These are phyloP conservation scores for Cyclura pinguis DNA, from an alignment of 2,797 vertebrate species.

Conservation along the genomic window DNA sequence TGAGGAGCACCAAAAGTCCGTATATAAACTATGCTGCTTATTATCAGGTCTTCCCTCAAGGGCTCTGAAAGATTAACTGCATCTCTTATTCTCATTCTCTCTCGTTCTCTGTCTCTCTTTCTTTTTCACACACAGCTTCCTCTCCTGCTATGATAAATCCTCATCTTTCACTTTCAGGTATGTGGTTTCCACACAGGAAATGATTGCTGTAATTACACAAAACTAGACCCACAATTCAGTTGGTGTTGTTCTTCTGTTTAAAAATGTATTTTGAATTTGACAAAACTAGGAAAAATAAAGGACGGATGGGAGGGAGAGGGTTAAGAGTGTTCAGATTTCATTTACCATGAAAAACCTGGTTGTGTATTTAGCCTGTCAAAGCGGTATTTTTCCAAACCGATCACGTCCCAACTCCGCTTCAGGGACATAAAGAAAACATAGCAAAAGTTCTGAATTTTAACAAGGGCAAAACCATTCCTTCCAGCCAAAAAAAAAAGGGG, in stretches of 20 bases:
- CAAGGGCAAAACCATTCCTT: slow-evolving; percentile 38
- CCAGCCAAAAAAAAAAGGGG: not conserved
- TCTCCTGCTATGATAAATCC: slow-evolving; percentile 4
- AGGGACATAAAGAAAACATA: slow-evolving; percentile 48
- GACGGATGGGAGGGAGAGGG: slow-evolving; percentile 42
- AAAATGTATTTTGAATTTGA: slow-evolving; percentile 70
- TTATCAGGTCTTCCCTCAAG: slow-evolving; percentile 68
- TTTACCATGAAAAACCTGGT: slow-evolving; percentile 60
- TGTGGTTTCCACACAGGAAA: slow-evolving; percentile 74
- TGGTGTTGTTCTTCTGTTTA: slow-evolving; percentile 21
- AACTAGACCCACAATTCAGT: slow-evolving; percentile 67
- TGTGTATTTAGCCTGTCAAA: slow-evolving; percentile 69
- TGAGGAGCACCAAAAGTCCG: slow-evolving; percentile 66
- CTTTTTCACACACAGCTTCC: slow-evolving; percentile 16
- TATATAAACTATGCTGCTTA: slow-evolving; percentile 65
- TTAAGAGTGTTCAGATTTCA: slow-evolving; percentile 55
- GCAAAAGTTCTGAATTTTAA: slow-evolving; percentile 53
- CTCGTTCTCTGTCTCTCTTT: not conserved
- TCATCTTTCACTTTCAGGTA: slow-evolving; percentile 60
- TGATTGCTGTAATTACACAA: slow-evolving; percentile 71
- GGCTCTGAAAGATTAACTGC: slow-evolving; percentile 69
- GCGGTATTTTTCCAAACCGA: slow-evolving; percentile 66
- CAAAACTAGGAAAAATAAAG: slow-evolving; percentile 64
- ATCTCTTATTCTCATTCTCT: slow-evolving; percentile 46
- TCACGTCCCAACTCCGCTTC: slow-evolving; percentile 61